These are phyloP conservation scores for Archips crataeganus DNA, from an alignment of 2,888 invertebrate species.

Conservation along the genomic window DNA sequence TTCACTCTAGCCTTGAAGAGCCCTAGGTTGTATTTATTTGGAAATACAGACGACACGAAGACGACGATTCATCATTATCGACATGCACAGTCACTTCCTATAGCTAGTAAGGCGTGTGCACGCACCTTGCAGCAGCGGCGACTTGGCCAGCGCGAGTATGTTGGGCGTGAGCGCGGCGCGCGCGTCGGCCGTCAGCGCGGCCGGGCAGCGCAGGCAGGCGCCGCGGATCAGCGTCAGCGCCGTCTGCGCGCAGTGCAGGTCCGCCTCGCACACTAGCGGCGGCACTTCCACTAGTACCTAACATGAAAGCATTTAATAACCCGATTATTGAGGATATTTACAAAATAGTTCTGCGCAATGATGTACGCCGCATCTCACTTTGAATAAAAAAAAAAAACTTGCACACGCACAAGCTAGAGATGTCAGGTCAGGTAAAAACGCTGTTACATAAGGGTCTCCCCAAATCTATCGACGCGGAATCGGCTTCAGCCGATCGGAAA, in stretches of 20 bases:
- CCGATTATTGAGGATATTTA: too few relatives aligned
- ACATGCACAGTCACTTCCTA: too few relatives aligned
- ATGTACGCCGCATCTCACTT: too few relatives aligned
- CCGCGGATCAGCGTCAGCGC: conserved; percentile 94
- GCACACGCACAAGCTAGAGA: too few relatives aligned
- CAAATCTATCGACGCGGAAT: too few relatives aligned
- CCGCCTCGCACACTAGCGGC: conserved; percentile 95
- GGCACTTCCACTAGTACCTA: conserved; percentile 95
- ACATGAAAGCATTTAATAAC: background rate
- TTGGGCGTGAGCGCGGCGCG: conserved; percentile 92
- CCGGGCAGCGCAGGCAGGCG: conserved; percentile 91
- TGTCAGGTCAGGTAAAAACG: background rate
- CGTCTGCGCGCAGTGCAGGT: conserved; percentile 98
- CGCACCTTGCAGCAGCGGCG: conserved; percentile 95
- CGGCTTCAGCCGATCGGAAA: too few relatives aligned
- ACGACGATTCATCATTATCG: too few relatives aligned
- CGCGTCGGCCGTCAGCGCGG: conserved; percentile 90
- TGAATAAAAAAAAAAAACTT: background rate
- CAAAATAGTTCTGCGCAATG: too few relatives aligned
- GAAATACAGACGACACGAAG: too few relatives aligned
- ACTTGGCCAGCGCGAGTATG: conserved; percentile 94
- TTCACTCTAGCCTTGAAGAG: too few relatives aligned
- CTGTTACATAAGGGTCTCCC: too few relatives aligned
- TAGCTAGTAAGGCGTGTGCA: background rate
- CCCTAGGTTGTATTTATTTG: too few relatives aligned